These are phyloP conservation scores for Acrobasis suavella DNA, from an alignment of 2,888 invertebrate genomes.

Conservation along the genomic window DNA sequence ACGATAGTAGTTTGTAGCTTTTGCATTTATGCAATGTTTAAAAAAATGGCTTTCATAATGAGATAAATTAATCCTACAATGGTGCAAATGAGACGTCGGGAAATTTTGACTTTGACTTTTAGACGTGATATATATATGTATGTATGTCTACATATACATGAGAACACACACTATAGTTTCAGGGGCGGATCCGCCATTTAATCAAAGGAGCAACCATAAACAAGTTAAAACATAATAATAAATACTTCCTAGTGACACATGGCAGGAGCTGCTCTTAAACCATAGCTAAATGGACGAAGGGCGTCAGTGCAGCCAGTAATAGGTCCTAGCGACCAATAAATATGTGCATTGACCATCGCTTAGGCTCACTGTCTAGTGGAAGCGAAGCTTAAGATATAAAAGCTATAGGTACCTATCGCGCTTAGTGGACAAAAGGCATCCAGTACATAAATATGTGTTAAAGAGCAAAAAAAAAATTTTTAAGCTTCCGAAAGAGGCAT, in stretches of 20 bases:
- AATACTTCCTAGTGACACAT: constrained; percentile 38
- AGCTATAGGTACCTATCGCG: neutral
- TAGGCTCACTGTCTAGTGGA: constrained; percentile 23
- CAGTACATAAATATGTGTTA: too few species aligned
- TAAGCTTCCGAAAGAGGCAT: too few species aligned
- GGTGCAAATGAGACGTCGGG: too few species aligned
- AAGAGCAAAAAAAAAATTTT: too few species aligned
- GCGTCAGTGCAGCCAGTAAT: constrained; percentile 51
- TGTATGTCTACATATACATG: too few species aligned
- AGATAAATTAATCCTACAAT: too few species aligned
- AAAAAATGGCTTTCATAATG: too few species aligned
- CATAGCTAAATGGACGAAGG: constrained; percentile 46
- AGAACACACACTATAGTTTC: neutral
- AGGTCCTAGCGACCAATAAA: constrained; percentile 58
- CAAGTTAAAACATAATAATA: constrained; percentile 25
- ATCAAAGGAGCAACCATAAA: constrained; percentile 18
- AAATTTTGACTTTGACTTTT: too few species aligned
- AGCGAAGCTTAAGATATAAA: constrained; percentile 27
- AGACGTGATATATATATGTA: too few species aligned
- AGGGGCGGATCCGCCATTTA: constrained; percentile 1
- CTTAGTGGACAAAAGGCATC: constrained; percentile 51
- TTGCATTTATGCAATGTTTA: too few species aligned
- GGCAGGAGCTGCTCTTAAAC: constrained; percentile 33
- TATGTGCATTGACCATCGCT: constrained; percentile 48
- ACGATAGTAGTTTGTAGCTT: too few species aligned